phyloP scores from a whole-genome alignment of 2,113 vertebrate species.

The Megaceryle maxima region DNA sequence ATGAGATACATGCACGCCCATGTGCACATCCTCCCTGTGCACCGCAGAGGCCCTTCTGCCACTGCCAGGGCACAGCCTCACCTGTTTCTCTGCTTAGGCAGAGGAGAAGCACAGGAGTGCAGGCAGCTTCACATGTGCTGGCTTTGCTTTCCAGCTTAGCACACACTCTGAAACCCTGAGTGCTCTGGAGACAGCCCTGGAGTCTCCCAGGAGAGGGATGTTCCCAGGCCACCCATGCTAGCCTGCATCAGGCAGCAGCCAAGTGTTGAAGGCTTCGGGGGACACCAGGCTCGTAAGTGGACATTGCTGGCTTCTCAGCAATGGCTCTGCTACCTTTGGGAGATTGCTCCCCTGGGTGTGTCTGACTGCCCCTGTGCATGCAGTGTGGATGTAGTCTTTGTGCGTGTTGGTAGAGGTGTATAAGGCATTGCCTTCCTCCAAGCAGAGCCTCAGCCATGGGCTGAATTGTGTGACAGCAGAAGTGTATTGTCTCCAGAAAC shows the following conservation, averaged over 20 bases:
- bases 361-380: rapidly evolving
- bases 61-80: not conserved
- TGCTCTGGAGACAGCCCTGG: not conserved
- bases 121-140: rapidly evolving
- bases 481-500: not conserved
- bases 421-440: not conserved
- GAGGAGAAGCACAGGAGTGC: not conserved
- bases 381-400: not conserved
- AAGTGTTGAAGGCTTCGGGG: not conserved
- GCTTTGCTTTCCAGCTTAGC: not conserved
- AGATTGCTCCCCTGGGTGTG: not conserved
- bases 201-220: not conserved
- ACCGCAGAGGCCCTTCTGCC: rapidly evolving
- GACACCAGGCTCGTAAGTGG: not conserved
- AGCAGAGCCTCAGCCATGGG: rapidly evolving
- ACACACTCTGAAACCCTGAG: rapidly evolving
- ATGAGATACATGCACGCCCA: rapidly evolving
- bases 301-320: not conserved
- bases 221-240: not conserved
- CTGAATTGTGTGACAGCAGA: rapidly evolving
- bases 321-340: rapidly evolving
- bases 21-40: rapidly evolving
- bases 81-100: not conserved
- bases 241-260: not conserved
- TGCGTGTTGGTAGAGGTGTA: not conserved